Evolutionary conservation across 2,797 vertebrate genomes (phyloP), one percentile per base, ranked within the genome.

Genomic region (Gymnodraco acuticeps): DNA sequence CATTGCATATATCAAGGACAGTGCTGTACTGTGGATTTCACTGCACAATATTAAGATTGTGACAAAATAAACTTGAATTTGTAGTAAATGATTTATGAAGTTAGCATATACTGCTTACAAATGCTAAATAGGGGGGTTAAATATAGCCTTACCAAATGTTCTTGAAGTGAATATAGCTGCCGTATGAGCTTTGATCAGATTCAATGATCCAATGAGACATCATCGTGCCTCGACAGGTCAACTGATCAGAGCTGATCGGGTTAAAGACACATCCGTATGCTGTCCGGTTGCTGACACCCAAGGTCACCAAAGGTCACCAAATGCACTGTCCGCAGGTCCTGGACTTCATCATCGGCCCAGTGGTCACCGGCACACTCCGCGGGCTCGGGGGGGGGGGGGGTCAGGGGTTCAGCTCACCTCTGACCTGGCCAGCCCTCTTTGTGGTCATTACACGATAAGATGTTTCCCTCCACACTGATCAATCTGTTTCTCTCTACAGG

Each of bases 261-360:
- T 83, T 83, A 85, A 88, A 81, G 82, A 84, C 65, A 62, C 80
- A 78, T 90, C 75, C 47, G 64, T 81, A 83, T 65, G 83, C 78
- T 81, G 87, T 78, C 88, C 67, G 10, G 75, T 60, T 10, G 66
- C 43, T 85, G 86, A 92, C 88, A 86, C 84, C 77, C 75, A 75
- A 87, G 93, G 90, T 92, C 90, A 89, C 33, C 8, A 7, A 38
- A 38, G 33, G 33, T 38, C 33, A 6, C 17, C 52, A 56, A 81
- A 92, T 91, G 85, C 88, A 92, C 88, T 90, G 88, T 84, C 88
- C 86, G 13, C 13, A n/a, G 85, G 75, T 85, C 81, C 75, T 56
- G 14, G 52, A 93, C 85, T 94, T 88, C 93, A 94, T 94, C 87
- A 93, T 86, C 70, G 27, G 68, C 71, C 83, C 66, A 1, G 73